Conservation (phyloP, 2,113 vertebrate genomes). For the Boleophthalmus pectinirostris region DNA sequence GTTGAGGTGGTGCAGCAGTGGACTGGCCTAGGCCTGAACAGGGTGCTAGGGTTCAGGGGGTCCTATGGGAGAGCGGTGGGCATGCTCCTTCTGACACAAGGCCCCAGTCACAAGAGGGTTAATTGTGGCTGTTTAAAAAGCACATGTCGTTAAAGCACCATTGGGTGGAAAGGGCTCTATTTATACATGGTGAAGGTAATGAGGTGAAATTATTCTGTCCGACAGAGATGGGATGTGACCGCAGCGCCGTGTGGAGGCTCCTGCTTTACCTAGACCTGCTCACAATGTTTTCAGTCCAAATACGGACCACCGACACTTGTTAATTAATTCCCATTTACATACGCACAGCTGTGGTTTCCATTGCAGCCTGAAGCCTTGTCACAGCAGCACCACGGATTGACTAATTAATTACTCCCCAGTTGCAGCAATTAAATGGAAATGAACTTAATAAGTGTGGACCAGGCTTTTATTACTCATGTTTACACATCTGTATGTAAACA, state of each 20-base stretch:
- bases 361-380: constrained; percentile 71
- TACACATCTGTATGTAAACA: constrained; percentile 58
- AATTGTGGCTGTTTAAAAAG: constrained; percentile 80
- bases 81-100: constrained; percentile 62
- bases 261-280: constrained; percentile 77
- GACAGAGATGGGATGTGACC: constrained; percentile 84
- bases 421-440: constrained; percentile 78
- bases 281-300: constrained; percentile 91
- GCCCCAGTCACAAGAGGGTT: constrained; percentile 76
- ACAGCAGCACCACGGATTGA: constrained; percentile 81
- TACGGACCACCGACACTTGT: constrained; percentile 79
- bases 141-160: constrained; percentile 83
- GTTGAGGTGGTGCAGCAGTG: constrained; percentile 54
- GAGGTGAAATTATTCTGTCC: constrained; percentile 94
- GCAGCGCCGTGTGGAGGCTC: constrained; percentile 77
- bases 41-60: constrained; percentile 48
- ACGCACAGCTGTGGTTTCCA: constrained; percentile 81
- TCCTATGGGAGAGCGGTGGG: constrained; percentile 54
- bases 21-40: constrained; percentile 47
- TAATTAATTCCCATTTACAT: constrained; percentile 95
- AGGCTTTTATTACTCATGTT: constrained; percentile 51
- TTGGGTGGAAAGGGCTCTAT: constrained; percentile 86
- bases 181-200: constrained; percentile 91
- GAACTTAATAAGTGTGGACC: constrained; percentile 71
- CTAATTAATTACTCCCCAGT: constrained; percentile 84